phyloP scores from a whole-genome alignment of 2,113 vertebrate species.

The Stictonetta naevosa region DNA sequence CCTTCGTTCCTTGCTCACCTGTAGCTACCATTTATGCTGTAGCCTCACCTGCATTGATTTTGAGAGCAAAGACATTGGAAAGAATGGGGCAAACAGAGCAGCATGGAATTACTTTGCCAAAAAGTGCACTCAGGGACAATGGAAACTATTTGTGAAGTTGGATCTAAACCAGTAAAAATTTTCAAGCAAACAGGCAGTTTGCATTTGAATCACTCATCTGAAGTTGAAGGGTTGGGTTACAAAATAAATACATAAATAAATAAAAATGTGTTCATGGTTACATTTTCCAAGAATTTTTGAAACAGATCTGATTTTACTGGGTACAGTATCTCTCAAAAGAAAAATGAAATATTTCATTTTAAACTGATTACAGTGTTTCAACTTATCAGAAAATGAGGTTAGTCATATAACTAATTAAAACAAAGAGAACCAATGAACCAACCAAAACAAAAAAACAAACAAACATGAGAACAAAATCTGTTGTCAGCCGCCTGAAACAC shows the following conservation, averaged over 20 bases:
- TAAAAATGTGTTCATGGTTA: neutral
- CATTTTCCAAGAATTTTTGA: conserved; percentile 16
- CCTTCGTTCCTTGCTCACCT: neutral
- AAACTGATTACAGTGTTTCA: neutral
- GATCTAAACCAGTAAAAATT: conserved; percentile 3
- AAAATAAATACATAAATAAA: neutral
- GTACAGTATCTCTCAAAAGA: neutral
- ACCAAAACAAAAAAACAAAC: neutral
- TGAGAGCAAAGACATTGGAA: neutral
- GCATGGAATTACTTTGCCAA: conserved; percentile 20
- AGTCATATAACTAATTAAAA: neutral
- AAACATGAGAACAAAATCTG: neutral
- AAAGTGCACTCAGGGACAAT: neutral
- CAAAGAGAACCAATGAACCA: neutral
- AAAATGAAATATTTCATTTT: neutral
- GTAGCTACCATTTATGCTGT: neutral
- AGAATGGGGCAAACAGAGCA: neutral
- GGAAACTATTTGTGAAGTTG: conserved; percentile 52
- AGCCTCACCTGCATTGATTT: neutral
- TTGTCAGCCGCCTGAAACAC: neutral
- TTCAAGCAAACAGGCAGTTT: conserved; percentile 23
- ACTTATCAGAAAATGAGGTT: neutral
- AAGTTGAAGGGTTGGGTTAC: neutral
- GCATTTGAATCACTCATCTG: neutral
- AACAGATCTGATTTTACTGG: neutral